These are phyloP conservation scores for Ylistrum balloti DNA, from an alignment of 1,140 invertebrate species.

Conservation along the genomic window DNA sequence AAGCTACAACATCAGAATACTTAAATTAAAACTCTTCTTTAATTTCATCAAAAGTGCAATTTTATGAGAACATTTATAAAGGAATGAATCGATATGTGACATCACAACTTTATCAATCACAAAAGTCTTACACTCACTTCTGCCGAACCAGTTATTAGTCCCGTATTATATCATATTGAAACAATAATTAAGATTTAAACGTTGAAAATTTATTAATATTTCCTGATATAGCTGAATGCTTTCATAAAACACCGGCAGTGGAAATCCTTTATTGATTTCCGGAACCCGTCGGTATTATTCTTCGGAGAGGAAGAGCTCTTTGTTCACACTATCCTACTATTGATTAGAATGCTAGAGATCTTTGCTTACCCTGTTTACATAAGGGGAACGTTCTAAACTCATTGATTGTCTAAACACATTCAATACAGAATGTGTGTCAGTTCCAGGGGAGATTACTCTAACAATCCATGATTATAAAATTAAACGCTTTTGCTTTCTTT, in stretches of 20 bases:
- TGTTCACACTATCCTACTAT: neutral
- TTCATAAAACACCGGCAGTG: neutral
- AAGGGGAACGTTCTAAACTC: neutral
- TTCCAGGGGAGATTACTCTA: neutral
- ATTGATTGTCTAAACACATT: neutral
- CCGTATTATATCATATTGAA: neutral
- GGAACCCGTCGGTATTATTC: neutral
- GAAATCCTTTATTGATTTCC: neutral
- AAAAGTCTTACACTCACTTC: too few species aligned
- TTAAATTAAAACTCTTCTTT: too few species aligned
- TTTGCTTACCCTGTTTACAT: neutral
- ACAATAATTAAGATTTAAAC: neutral
- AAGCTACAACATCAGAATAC: too few species aligned
- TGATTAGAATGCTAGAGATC: neutral
- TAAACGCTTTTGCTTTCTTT: too few species aligned
- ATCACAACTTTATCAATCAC: too few species aligned
- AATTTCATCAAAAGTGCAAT: too few species aligned
- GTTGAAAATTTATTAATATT: neutral
- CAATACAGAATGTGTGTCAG: neutral
- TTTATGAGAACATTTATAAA: too few species aligned
- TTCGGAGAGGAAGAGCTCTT: neutral
- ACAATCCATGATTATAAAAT: too few species aligned
- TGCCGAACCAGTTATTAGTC: too few species aligned
- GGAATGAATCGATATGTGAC: too few species aligned
- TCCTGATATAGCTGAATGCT: neutral